Evolutionary conservation across 2,113 vertebrate species (phyloP).

Genomic region (Erpornis zantholeuca): DNA sequence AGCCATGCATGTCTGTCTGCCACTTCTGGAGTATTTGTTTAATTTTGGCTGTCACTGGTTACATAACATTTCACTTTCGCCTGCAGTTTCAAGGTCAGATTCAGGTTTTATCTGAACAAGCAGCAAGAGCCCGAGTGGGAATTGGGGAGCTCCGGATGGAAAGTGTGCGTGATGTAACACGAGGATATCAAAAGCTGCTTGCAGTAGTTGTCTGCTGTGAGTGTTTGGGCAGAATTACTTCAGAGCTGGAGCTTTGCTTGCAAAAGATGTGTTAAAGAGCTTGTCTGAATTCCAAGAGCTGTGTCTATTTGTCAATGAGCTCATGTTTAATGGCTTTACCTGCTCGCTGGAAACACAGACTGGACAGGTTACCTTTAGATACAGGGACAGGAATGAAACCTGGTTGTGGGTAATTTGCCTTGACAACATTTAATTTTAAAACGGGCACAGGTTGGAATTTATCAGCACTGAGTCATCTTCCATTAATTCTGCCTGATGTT

Average conservation of each 20-base stretch:
- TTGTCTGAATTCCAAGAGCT: not conserved
- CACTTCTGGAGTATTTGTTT: not conserved
- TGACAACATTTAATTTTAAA: not conserved
- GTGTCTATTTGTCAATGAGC: not conserved
- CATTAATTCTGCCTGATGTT: not conserved
- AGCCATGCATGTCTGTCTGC: not conserved
- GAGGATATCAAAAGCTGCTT: rapidly evolving
- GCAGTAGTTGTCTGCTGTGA: rapidly evolving
- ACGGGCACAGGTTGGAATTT: not conserved
- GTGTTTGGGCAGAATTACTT: not conserved
- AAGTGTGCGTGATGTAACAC: rapidly evolving
- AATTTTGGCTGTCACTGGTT: not conserved
- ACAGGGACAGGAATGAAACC: not conserved
- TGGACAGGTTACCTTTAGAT: too few species aligned
- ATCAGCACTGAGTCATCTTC: not conserved
- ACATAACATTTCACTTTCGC: not conserved
- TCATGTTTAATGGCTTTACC: not conserved
- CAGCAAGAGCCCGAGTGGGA: not conserved
- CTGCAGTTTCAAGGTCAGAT: not conserved
- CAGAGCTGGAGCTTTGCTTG: not conserved
- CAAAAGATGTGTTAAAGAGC: not conserved
- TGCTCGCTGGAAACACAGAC: rapidly evolving
- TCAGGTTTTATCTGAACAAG: not conserved
- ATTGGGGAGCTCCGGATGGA: rapidly evolving
- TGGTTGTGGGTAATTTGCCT: not conserved